Evolutionary conservation across 2,113 vertebrate genomes (phyloP).

Genomic region (Macaca fascicularis): T2T-MFA8v1.1 NC_088376.1:181624001-181624500

Average conservation of each 20-base stretch:
- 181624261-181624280: slow-evolving; percentile 1
- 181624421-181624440: slow-evolving; percentile 24
- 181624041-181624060: slow-evolving; percentile 49
- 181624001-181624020: background rate
- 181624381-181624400: slow-evolving; percentile 37
- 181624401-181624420: slow-evolving; percentile 19
- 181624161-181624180: slow-evolving; percentile 22
- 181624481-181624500: background rate
- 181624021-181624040: background rate
- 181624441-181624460: background rate
- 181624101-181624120: background rate
- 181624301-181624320: background rate
- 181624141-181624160: background rate
- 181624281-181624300: background rate
- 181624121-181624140: background rate
- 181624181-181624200: background rate
- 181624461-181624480: background rate
- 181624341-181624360: background rate
- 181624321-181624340: background rate
- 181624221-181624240: background rate
- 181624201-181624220: slow-evolving; percentile 2
- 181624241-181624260: background rate
- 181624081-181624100: background rate
- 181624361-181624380: background rate
- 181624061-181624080: background rate